These are phyloP conservation scores for Rhyacichthys aspro DNA, from an alignment of 2,797 vertebrate species.

Conservation along the genomic window DNA sequence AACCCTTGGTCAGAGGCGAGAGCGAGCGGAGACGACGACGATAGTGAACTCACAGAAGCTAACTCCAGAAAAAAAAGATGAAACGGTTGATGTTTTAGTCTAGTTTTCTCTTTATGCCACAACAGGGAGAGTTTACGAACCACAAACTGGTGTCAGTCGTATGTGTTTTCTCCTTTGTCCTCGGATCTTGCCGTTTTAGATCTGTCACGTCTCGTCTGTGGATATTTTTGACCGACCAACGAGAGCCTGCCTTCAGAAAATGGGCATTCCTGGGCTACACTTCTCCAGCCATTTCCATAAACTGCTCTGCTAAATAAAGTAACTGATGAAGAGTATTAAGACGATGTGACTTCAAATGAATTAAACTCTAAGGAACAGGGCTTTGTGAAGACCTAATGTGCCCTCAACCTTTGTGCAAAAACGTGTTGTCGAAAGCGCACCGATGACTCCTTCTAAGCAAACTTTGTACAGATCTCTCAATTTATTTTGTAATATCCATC, in stretches of 20 bases:
- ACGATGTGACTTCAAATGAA: slow-evolving; percentile 22
- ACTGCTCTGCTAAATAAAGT: neutral
- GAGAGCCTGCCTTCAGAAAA: neutral
- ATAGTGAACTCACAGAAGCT: slow-evolving; percentile 49
- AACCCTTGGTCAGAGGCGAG: slow-evolving; percentile 61
- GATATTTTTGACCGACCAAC: slow-evolving; percentile 24
- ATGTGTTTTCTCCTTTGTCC: slow-evolving; percentile 46
- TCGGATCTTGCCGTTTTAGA: slow-evolving; percentile 33
- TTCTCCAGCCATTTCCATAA: slow-evolving; percentile 20
- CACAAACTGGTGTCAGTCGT: slow-evolving; percentile 42
- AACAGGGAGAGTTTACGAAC: slow-evolving; percentile 43
- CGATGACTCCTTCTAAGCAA: slow-evolving; percentile 45
- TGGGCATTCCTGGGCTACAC: slow-evolving; percentile 19
- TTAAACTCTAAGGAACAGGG: slow-evolving; percentile 22
- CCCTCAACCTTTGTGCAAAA: slow-evolving; percentile 57
- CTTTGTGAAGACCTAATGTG: slow-evolving; percentile 42
- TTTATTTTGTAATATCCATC: slow-evolving; percentile 43
- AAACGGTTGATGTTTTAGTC: slow-evolving; percentile 59
- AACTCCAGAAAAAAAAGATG: slow-evolving; percentile 80
- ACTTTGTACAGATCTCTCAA: slow-evolving; percentile 66
- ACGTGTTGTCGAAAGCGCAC: slow-evolving; percentile 30
- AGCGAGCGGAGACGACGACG: slow-evolving; percentile 36
- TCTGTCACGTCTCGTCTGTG: slow-evolving; percentile 39
- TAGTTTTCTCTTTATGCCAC: slow-evolving; percentile 50
- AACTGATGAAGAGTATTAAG: slow-evolving; percentile 17